Conservation (phyloP, 2,113 vertebrate species). For the Hucho hucho region DNA sequence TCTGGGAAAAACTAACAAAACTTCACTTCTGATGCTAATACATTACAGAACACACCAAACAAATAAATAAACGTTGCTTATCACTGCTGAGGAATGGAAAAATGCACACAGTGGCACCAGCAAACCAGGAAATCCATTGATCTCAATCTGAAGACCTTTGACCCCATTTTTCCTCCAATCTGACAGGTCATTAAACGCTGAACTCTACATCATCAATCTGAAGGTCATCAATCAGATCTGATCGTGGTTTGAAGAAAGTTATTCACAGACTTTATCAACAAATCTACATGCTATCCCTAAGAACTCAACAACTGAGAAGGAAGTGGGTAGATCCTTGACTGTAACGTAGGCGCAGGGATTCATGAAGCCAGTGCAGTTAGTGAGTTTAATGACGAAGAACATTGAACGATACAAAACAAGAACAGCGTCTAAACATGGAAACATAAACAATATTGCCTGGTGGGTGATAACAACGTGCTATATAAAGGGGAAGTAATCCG, state of each 20-base stretch:
- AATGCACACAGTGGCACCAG: constrained; percentile 58
- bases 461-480: too few relatives aligned
- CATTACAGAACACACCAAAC: constrained; percentile 32
- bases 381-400: too few relatives aligned
- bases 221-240: constrained; percentile 62
- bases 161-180: constrained; percentile 72
- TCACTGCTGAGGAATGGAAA: constrained; percentile 35
- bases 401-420: too few relatives aligned
- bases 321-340: constrained; percentile 11
- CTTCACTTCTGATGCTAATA: constrained; percentile 3
- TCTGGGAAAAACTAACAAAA: neutral
- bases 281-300: constrained; percentile 24
- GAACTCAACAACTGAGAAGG: constrained; percentile 43
- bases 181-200: constrained; percentile 71
- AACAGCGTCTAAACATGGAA: too few relatives aligned
- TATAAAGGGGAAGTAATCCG: too few relatives aligned
- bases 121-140: constrained; percentile 55
- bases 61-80: constrained; percentile 21
- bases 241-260: constrained; percentile 49
- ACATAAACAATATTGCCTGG: too few relatives aligned
- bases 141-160: constrained; percentile 67
- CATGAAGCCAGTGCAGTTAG: too few relatives aligned
- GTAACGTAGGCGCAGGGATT: neutral
- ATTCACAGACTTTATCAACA: constrained; percentile 38
- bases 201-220: constrained; percentile 67